Base-by-base conservation (phyloP, 1,140 invertebrate genomes). In the Delia radicum region DNA sequence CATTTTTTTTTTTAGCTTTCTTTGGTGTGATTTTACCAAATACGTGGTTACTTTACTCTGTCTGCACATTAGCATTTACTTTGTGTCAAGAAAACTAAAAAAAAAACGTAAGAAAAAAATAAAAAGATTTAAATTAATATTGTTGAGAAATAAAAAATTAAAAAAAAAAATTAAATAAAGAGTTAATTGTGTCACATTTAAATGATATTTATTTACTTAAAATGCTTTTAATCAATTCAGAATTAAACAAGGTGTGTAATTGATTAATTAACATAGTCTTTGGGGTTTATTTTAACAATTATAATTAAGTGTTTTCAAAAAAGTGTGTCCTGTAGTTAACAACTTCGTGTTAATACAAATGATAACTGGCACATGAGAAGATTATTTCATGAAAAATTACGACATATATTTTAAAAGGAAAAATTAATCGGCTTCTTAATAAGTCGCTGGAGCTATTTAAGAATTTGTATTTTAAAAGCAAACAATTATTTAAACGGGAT, bases 101-200 rank as follows among this genome's bases (percentile, higher is more conserved):
- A 55, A 55, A 55, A 24, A 21, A 55, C 8, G 3, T 10, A 37
- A 37, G 0, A 13, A 37, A 37, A 37, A 37, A 37, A 0, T 12
- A 63, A 37, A 31, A 69, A 37, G 65, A 33, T 33, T 65, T 69
- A 69, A 69, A 69, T 69, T 33, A 69, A 69, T 33, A 69, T n/a
- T 69, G 65, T 69, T 69, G 29, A 69, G 18, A 69, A 33, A 37
- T 69, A 33, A 69, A 31, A n/a, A 67, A 67, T 55, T 55, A 55
- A 18, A 55, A 55, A 55, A 55, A 33, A 63, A 27, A 63, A 63
- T 27, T 12, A 69, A 69, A 69, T 69, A 33, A 69, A 31, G 28
- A 69, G 65, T 69, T 69, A 69, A 69, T 69, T 69, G 29, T 24
- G 29, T 21, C 31, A 69, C 65, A 69, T 69, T 69, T 69, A 69